Percentiles rank a stretch among this genome's conserved stretches.
Evolutionary conservation across 2,888 invertebrate species (phyloP).

Genomic region (Thera britannica): DNA sequence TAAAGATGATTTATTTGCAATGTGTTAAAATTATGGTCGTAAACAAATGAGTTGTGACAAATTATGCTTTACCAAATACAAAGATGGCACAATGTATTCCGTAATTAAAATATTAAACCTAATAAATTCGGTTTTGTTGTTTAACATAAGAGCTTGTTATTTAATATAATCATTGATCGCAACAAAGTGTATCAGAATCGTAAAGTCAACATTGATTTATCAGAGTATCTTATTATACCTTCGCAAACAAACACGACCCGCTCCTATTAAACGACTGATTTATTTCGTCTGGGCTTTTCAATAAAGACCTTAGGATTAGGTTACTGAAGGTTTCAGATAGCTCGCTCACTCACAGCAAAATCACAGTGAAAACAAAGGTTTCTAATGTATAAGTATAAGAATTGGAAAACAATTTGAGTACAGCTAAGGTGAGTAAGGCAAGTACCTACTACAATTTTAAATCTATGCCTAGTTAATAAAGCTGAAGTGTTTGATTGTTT

Average conservation of each 20-base stretch:
- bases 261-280: constrained; percentile 32
- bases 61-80: too few relatives aligned
- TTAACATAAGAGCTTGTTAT: not conserved
- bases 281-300: constrained; percentile 33
- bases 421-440: too few relatives aligned
- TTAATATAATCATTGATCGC: constrained; percentile 3
- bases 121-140: not conserved
- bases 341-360: not conserved
- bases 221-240: constrained; percentile 12
- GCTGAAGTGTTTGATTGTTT: too few relatives aligned
- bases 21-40: too few relatives aligned
- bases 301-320: constrained; percentile 28
- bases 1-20: too few relatives aligned
- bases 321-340: constrained; percentile 16
- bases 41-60: too few relatives aligned
- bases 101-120: not conserved
- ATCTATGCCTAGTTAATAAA: too few relatives aligned
- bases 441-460: too few relatives aligned
- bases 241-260: constrained; percentile 23
- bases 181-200: constrained; percentile 8
- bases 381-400: too few relatives aligned
- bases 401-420: not conserved
- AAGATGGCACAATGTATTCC: too few relatives aligned
- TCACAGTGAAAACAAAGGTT: too few relatives aligned
- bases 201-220: constrained; percentile 22